Conservation (phyloP, 2,113 vertebrate species). For the Pygoscelis adeliae region DNA sequence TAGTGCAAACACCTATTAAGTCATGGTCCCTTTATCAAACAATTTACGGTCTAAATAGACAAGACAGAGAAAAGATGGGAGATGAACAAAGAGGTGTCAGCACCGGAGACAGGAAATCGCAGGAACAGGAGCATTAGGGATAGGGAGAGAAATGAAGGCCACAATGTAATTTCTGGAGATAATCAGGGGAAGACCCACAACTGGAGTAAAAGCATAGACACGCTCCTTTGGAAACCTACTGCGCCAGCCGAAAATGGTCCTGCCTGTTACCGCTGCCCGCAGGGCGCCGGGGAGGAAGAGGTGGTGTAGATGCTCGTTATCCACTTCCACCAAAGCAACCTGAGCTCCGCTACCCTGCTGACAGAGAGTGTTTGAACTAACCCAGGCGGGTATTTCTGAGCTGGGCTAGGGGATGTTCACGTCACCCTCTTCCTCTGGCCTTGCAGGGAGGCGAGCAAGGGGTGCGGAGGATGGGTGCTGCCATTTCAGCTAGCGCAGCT, state of each 20-base stretch:
- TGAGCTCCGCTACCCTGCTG: not conserved
- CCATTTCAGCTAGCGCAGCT: not conserved
- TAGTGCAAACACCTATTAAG: slow-evolving; percentile 65
- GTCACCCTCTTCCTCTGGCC: not conserved
- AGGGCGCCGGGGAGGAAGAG: rapidly evolving
- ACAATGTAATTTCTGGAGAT: not conserved
- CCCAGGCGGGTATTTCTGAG: not conserved
- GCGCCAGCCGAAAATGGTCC: not conserved
- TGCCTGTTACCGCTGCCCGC: rapidly evolving
- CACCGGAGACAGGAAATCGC: slow-evolving; percentile 9
- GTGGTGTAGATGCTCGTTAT: not conserved
- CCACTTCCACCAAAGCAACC: not conserved
- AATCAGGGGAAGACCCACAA: not conserved
- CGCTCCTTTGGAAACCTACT: not conserved
- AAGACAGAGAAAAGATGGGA: slow-evolving; percentile 64
- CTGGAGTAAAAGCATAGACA: not conserved
- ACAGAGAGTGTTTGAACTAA: not conserved
- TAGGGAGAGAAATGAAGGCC: not conserved
- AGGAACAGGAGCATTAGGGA: not conserved
- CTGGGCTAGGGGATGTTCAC: not conserved
- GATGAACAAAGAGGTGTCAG: slow-evolving; percentile 49
- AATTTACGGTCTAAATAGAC: slow-evolving; percentile 49
- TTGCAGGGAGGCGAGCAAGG: not conserved
- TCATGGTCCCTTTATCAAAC: slow-evolving; percentile 64
- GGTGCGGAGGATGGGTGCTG: not conserved